A percentile compares a stretch with the other conserved stretches of the same genome.
phyloP scores from a whole-genome alignment of 2,888 invertebrate genomes.

The Periphyllus acericola region DNA sequence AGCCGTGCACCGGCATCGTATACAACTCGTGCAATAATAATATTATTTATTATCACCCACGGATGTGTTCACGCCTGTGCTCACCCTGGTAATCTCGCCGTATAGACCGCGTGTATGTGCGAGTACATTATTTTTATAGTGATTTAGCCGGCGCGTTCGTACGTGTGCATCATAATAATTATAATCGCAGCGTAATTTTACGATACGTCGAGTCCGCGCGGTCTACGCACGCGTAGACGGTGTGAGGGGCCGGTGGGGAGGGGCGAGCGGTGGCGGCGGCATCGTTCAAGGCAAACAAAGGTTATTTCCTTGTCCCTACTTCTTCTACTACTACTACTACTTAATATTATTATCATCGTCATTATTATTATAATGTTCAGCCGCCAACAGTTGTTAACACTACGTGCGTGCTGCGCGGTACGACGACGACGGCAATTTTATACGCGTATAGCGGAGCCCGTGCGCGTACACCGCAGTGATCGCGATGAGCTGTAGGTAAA shows the following conservation, averaged over 20 bases:
- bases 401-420: constrained; percentile 2
- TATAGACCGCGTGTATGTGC: not conserved
- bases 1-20: no score
- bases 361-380: not conserved
- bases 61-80: not conserved
- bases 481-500: constrained; percentile 32
- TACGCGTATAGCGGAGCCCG: not conserved
- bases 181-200: constrained; percentile 1
- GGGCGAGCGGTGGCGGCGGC: not conserved
- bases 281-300: constrained; percentile 58
- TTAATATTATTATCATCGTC: not conserved
- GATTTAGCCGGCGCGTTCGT: not conserved
- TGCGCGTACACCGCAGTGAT: constrained; percentile 25
- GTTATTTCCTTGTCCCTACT: constrained; percentile 61
- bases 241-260: not conserved
- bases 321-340: not conserved
- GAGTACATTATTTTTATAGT: not conserved
- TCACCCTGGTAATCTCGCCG: not conserved
- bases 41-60: not conserved
- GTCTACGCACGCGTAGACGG: not conserved
- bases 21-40: no score
- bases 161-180: not conserved
- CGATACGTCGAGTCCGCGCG: not conserved
- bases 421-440: not conserved
- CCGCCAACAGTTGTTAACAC: not conserved